phyloP scores from a whole-genome alignment of 2,113 vertebrate genomes.

The Coturnix japonica region DNA sequence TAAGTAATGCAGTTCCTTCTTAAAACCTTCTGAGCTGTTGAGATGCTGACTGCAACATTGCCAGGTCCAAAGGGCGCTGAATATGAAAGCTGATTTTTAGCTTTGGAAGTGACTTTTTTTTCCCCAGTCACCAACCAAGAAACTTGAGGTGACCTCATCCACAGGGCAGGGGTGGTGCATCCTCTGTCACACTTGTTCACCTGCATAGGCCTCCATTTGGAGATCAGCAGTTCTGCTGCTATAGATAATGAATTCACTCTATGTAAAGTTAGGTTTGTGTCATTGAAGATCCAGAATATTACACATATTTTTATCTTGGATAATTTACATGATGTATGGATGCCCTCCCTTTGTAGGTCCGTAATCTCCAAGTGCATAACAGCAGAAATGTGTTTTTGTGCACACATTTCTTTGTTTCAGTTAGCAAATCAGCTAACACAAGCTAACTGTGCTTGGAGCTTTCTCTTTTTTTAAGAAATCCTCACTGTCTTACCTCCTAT shows the following conservation, averaged over 20 bases:
- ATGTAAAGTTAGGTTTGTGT: background rate
- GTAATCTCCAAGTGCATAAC: background rate
- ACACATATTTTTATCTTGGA: background rate
- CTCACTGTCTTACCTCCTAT: background rate
- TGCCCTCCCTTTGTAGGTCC: background rate
- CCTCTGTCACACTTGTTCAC: background rate
- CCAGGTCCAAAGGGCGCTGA: background rate
- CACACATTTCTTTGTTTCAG: background rate
- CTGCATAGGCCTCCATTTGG: background rate
- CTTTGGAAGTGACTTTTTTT: background rate
- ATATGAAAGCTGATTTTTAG: background rate
- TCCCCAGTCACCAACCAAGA: background rate
- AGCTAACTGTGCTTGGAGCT: background rate
- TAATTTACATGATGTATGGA: background rate
- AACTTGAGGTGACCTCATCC: background rate
- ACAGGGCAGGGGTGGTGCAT: rapidly evolving
- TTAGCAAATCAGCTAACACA: background rate
- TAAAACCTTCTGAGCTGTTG: background rate
- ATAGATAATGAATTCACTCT: background rate
- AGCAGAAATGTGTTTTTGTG: rapidly evolving
- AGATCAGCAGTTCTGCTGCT: background rate
- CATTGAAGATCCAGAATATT: background rate
- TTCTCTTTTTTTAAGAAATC: background rate
- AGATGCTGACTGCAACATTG: background rate
- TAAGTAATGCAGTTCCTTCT: background rate